Evolutionary conservation across 1,140 invertebrate species (phyloP).

Genomic region (Eumaeus atala): DNA sequence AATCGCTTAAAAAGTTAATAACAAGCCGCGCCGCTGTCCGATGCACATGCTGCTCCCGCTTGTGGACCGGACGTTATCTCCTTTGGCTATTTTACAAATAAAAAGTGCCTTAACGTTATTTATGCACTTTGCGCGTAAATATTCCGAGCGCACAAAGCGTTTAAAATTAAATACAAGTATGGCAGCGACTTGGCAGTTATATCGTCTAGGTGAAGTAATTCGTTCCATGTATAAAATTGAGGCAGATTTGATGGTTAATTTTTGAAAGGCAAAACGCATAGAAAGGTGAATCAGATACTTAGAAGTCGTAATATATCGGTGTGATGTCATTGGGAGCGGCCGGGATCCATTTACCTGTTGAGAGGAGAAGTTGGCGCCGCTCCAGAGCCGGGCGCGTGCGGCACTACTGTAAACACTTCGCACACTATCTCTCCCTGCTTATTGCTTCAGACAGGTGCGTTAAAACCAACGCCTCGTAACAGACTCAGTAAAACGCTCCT

Average conservation of each 20-base stretch:
- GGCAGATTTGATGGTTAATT: conserved; percentile 17
- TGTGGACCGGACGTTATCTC: conserved; percentile 27
- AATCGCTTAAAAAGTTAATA: conserved; percentile 72
- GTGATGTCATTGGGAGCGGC: conserved; percentile 56
- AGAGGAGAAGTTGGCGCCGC: conserved; percentile 54
- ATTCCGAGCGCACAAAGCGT: neutral
- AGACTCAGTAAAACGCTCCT: neutral
- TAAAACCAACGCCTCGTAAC: conserved; percentile 8
- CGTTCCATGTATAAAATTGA: neutral
- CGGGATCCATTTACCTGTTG: conserved; percentile 62
- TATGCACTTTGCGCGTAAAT: conserved; percentile 12
- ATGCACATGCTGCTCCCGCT: conserved; percentile 50
- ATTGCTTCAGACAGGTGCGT: conserved; percentile 1
- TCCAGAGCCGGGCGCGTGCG: conserved; percentile 44
- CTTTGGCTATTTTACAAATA: conserved; percentile 28
- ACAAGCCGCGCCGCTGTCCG: conserved; percentile 57
- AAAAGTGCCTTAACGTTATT: conserved; percentile 10
- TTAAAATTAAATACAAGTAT: neutral
- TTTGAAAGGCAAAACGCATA: conserved; percentile 33
- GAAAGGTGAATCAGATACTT: conserved; percentile 49
- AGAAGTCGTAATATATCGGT: conserved; percentile 31
- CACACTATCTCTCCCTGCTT: conserved; percentile 14
- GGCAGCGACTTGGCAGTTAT: too few relatives aligned
- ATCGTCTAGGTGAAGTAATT: too few relatives aligned
- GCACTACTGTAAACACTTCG: conserved; percentile 43